Percentiles rank a stretch among this genome's conserved stretches.
Evolutionary conservation across 2,888 invertebrate species (phyloP).

Genomic region (Isotomurus palustris): DNA sequence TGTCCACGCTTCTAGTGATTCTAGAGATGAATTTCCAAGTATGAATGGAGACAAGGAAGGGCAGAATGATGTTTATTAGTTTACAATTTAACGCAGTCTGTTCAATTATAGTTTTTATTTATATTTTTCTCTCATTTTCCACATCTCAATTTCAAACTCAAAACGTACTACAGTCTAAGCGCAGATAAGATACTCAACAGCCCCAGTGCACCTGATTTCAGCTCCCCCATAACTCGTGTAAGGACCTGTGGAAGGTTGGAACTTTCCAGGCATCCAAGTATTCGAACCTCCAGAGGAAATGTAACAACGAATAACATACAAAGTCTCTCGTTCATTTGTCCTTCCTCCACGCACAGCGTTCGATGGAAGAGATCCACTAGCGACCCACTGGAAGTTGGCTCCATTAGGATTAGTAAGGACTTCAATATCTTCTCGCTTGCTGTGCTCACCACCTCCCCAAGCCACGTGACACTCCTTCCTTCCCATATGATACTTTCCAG

Average conservation of each 20-base stretch:
- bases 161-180: no score
- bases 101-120: no score
- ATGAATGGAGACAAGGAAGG: no score
- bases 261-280: constrained; percentile 38
- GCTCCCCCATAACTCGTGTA: constrained; percentile 24
- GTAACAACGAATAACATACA: constrained; percentile 39
- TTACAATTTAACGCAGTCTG: no score
- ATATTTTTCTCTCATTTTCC: no score
- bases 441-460: constrained; percentile 26
- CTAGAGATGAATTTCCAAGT: no score
- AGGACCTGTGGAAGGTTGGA: constrained; percentile 28
- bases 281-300: constrained; percentile 15
- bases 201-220: constrained; percentile 17
- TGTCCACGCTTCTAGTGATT: no score
- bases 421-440: constrained; percentile 32
- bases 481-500: constrained; percentile 39
- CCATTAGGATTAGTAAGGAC: constrained; percentile 36
- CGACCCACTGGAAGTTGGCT: constrained; percentile 28
- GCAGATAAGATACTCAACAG: constrained; percentile 22
- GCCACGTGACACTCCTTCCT: constrained; percentile 35
- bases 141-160: background rate
- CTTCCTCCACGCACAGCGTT: constrained; percentile 40
- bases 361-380: constrained; percentile 18
- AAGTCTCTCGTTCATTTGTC: constrained; percentile 37
- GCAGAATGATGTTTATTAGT: no score